These are phyloP conservation scores for Australoheros scitulus DNA, from an alignment of 2,113 vertebrate species.

Conservation along the genomic window DNA sequence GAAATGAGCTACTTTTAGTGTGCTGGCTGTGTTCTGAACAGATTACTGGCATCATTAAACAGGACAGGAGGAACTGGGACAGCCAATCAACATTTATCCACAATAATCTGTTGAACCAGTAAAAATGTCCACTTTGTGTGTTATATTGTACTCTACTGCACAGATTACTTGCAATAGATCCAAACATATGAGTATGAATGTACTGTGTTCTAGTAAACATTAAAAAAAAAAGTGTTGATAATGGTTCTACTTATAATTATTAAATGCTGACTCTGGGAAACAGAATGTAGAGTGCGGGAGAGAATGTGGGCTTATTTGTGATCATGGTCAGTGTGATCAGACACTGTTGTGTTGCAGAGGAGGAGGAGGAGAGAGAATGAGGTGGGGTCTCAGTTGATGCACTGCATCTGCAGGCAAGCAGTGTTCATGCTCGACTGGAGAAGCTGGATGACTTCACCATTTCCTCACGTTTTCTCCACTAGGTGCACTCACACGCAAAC, in stretches of 20 bases:
- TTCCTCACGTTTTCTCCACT: constrained; percentile 32
- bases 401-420: constrained; percentile 51
- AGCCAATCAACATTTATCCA: constrained; percentile 21
- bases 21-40: neutral
- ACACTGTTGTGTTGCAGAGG: constrained; percentile 38
- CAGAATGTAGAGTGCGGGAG: neutral
- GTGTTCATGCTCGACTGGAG: constrained; percentile 60
- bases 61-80: neutral
- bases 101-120: neutral
- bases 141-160: neutral
- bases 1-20: neutral
- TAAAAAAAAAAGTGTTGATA: neutral
- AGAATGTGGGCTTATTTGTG: constrained; percentile 9
- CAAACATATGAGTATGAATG: neutral
- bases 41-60: neutral
- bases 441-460: constrained; percentile 67
- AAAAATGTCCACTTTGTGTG: neutral
- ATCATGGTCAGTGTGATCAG: constrained; percentile 32
- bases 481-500: neutral
- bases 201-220: neutral
- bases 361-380: neutral
- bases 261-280: neutral
- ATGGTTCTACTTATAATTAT: neutral
- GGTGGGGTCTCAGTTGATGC: constrained; percentile 21
- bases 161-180: neutral